Evolutionary conservation across 2,888 invertebrate genomes (phyloP).

Genomic region (Ophraella communa): DNA sequence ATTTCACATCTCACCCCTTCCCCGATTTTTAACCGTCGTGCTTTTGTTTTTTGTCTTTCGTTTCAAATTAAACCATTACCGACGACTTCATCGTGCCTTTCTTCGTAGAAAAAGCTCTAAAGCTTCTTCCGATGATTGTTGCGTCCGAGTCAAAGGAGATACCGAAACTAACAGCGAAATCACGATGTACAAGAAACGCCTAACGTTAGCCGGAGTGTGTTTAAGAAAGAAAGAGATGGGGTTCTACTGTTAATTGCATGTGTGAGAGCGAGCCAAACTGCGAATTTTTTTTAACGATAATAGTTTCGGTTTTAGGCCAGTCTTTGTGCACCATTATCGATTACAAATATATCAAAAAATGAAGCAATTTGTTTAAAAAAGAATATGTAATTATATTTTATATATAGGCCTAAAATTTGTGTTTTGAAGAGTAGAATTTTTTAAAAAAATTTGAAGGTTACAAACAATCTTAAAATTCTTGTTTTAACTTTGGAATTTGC

Average conservation of each 20-base stretch:
- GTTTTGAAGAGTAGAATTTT: no score
- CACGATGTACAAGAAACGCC: not conserved
- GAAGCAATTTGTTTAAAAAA: no score
- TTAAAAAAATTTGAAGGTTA: no score
- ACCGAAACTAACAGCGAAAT: constrained; percentile 8
- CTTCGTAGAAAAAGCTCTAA: not conserved
- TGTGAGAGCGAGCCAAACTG: not conserved
- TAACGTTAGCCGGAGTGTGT: not conserved
- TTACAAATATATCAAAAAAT: no score
- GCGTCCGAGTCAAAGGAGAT: constrained; percentile 8
- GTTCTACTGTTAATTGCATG: not conserved
- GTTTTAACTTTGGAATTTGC: no score
- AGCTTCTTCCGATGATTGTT: not conserved
- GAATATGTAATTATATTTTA: no score
- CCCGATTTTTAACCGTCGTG: no score
- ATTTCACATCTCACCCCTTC: no score
- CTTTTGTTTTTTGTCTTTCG: not conserved
- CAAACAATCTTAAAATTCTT: no score
- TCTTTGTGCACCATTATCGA: not conserved
- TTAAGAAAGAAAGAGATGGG: constrained; percentile 7
- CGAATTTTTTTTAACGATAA: not conserved
- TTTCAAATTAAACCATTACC: no score
- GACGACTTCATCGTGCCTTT: not conserved
- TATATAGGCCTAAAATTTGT: no score
- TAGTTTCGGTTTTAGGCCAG: not conserved